A percentile compares a stretch with the other conserved stretches of the same genome.
phyloP scores from a whole-genome alignment of 2,888 invertebrate genomes.

The Abrostola tripartita region DNA sequence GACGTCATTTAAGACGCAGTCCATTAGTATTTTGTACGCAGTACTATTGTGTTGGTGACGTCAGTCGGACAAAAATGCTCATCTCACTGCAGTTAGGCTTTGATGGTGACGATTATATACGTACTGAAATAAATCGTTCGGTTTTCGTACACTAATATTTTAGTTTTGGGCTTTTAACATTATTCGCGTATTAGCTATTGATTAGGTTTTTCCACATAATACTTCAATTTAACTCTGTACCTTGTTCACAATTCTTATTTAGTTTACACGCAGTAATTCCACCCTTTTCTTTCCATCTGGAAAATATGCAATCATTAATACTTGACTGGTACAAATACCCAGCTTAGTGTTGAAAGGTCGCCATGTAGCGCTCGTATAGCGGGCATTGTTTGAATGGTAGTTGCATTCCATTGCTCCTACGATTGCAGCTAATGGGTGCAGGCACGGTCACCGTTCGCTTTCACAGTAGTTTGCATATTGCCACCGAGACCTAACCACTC shows the following conservation, averaged over 20 bases:
- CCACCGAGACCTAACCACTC: conserved; percentile 47
- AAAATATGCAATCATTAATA: neutral
- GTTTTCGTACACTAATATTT: neutral
- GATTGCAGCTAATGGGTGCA: conserved; percentile 63
- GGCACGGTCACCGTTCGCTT: conserved; percentile 61
- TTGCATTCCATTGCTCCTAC: conserved; percentile 66
- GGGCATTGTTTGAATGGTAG: conserved; percentile 65
- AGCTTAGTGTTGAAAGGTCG: conserved; percentile 56
- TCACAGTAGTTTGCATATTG: conserved; percentile 55
- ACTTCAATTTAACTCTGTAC: no score
- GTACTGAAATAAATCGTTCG: conserved; percentile 6
- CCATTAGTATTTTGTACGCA: conserved; percentile 54
- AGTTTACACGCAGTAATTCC: neutral
- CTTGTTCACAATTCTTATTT: neutral
- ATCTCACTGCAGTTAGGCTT: conserved; percentile 12
- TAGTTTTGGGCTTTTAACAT: neutral
- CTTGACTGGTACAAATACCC: conserved; percentile 21
- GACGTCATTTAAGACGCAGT: conserved; percentile 66
- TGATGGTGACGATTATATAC: conserved; percentile 11
- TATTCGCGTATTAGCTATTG: no score
- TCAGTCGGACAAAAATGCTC: conserved; percentile 48
- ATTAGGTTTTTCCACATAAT: no score
- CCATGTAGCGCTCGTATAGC: conserved; percentile 44
- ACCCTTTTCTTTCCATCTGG: neutral
- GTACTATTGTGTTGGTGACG: conserved; percentile 51